These are phyloP conservation scores for Lepidonotus clava DNA, from an alignment of 2,888 invertebrate species.

Conservation along the genomic window DNA sequence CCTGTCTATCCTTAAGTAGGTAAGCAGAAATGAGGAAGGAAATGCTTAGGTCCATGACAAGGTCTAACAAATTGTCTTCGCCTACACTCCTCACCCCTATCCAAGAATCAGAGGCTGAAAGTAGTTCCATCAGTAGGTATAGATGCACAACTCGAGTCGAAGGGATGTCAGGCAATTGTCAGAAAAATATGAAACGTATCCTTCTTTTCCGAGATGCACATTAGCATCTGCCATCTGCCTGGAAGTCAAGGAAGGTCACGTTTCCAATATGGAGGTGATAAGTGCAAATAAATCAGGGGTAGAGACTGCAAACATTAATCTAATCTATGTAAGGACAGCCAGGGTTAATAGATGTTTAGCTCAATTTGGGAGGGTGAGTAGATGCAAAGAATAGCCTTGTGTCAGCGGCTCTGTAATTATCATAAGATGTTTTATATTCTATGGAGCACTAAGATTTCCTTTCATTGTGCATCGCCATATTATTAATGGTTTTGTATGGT, in stretches of 20 bases:
- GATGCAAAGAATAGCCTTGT: too few relatives aligned
- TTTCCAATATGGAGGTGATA: conserved; percentile 21
- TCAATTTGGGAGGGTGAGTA: too few relatives aligned
- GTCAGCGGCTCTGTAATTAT: too few relatives aligned
- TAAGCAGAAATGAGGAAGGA: not conserved
- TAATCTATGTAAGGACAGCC: too few relatives aligned
- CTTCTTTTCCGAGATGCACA: not conserved
- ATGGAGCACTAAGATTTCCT: too few relatives aligned
- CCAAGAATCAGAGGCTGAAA: not conserved
- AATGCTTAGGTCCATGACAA: not conserved
- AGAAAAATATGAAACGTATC: not conserved
- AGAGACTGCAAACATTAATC: too few relatives aligned
- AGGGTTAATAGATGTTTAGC: too few relatives aligned
- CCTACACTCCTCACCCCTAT: too few relatives aligned
- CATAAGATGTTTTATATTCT: too few relatives aligned
- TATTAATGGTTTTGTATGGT: too few relatives aligned
- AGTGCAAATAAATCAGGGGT: not conserved
- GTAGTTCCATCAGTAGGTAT: not conserved
- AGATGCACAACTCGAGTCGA: not conserved
- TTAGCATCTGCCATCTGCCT: not conserved
- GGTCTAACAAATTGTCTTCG: not conserved
- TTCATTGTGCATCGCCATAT: too few relatives aligned
- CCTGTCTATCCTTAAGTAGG: too few relatives aligned
- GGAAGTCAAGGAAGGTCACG: conserved; percentile 11
- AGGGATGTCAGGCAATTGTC: not conserved